phyloP scores from a whole-genome alignment of 1,140 invertebrate genomes.

The Zaprionus capensis region DNA sequence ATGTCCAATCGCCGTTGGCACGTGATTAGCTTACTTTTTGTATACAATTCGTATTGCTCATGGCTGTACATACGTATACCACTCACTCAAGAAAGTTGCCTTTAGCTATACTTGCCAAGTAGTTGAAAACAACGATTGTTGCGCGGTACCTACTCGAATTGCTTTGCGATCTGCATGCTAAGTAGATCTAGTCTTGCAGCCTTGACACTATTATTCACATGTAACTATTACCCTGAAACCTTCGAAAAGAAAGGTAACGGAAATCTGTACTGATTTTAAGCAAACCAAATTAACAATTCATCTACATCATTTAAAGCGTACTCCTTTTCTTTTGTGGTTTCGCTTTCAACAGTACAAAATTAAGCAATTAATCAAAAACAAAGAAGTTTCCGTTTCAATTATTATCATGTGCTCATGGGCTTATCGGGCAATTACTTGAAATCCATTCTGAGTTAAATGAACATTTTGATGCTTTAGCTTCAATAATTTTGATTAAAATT shows the following conservation, averaged over 20 bases:
- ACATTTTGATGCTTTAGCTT: too few species aligned
- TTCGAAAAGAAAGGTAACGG: conserved; percentile 3
- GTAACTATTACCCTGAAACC: conserved; percentile 12
- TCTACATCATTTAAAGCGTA: conserved; percentile 10
- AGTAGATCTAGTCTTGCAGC: conserved; percentile 46
- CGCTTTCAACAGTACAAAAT: neutral
- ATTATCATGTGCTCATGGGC: conserved; percentile 6
- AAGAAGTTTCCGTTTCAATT: conserved; percentile 31
- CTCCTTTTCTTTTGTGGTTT: conserved; percentile 32
- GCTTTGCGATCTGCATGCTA: conserved; percentile 57
- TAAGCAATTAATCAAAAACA: conserved; percentile 19
- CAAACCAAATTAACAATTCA: conserved; percentile 46
- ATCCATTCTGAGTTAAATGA: too few species aligned
- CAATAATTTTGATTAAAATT: too few species aligned
- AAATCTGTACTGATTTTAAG: neutral
- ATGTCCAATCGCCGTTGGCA: conserved; percentile 65
- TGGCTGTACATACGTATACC: conserved; percentile 37
- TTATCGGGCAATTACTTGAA: too few species aligned
- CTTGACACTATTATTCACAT: conserved; percentile 62
- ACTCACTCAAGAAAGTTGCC: conserved; percentile 47
- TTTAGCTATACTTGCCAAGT: conserved; percentile 32
- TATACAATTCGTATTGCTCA: conserved; percentile 1
- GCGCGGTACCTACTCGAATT: conserved; percentile 60
- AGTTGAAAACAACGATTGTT: conserved; percentile 28
- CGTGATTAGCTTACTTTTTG: conserved; percentile 73